Conservation (phyloP, 1,140 invertebrate genomes). For the Agraylea sexmaculata region DNA sequence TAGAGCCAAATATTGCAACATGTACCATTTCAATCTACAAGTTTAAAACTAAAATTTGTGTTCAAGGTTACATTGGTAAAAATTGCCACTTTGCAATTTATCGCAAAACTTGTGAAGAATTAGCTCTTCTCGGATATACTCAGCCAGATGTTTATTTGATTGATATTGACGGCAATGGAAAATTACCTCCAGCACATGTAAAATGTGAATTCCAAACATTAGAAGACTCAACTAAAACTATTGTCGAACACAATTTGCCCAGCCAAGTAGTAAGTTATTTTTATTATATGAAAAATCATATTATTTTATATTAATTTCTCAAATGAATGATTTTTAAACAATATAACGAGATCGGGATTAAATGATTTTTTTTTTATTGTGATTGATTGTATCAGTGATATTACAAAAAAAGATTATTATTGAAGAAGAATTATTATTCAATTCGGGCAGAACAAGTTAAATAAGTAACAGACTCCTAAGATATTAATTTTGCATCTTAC, state of each 20-base stretch:
- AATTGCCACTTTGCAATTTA: constrained; percentile 89
- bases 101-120: constrained; percentile 82
- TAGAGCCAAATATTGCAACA: background rate
- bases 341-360: too few species aligned
- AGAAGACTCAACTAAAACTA: constrained; percentile 77
- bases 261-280: constrained; percentile 55
- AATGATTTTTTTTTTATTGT: too few species aligned
- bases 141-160: constrained; percentile 82
- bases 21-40: background rate
- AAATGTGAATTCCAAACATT: constrained; percentile 81
- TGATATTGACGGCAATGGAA: constrained; percentile 87
- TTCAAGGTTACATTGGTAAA: constrained; percentile 64
- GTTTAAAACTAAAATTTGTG: constrained; percentile 1
- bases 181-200: constrained; percentile 78
- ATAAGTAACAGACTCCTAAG: too few species aligned
- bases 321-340: too few species aligned
- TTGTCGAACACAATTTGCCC: constrained; percentile 84
- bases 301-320: too few species aligned
- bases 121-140: constrained; percentile 72
- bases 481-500: too few species aligned
- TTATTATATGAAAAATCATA: too few species aligned
- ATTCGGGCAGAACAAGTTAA: too few species aligned
- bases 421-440: too few species aligned
- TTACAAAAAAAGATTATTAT: too few species aligned
- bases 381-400: too few species aligned